Evolutionary conservation across 2,113 vertebrate species (phyloP).

Genomic region (Pteropus alecto): DNA sequence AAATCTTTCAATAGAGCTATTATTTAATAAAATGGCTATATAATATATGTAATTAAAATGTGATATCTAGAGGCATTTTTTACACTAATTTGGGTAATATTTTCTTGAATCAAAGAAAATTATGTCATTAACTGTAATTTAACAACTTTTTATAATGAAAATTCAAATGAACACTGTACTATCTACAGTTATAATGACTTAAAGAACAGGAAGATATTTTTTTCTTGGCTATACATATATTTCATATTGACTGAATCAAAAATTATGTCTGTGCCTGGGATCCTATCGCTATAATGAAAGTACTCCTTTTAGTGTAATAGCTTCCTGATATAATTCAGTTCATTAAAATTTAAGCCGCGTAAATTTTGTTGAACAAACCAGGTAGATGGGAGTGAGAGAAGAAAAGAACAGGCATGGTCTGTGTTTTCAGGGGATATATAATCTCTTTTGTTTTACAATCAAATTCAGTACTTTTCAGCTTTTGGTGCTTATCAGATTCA

Average conservation of each 20-base stretch:
- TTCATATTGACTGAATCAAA: constrained; percentile 28
- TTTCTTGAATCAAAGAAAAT: constrained; percentile 36
- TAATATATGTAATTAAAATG: background rate
- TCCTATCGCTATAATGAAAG: background rate
- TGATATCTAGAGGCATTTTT: background rate
- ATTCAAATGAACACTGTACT: background rate
- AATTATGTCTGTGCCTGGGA: background rate
- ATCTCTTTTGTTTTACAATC: background rate
- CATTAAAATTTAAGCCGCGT: background rate
- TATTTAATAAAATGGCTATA: background rate
- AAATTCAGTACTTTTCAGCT: background rate
- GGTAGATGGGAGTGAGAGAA: background rate
- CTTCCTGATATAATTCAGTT: background rate
- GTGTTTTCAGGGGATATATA: background rate
- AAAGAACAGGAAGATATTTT: background rate
- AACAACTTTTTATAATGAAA: background rate
- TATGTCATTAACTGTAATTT: constrained; percentile 24
- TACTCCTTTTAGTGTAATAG: background rate
- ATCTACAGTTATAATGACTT: background rate
- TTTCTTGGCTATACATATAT: background rate
- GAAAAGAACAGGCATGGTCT: background rate
- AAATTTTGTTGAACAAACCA: background rate
- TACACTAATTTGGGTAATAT: background rate
- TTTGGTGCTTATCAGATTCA: background rate
- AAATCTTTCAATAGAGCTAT: background rate